Conservation (phyloP, 2,888 invertebrate species). For the Gymnoscelis rufifasciata region DNA sequence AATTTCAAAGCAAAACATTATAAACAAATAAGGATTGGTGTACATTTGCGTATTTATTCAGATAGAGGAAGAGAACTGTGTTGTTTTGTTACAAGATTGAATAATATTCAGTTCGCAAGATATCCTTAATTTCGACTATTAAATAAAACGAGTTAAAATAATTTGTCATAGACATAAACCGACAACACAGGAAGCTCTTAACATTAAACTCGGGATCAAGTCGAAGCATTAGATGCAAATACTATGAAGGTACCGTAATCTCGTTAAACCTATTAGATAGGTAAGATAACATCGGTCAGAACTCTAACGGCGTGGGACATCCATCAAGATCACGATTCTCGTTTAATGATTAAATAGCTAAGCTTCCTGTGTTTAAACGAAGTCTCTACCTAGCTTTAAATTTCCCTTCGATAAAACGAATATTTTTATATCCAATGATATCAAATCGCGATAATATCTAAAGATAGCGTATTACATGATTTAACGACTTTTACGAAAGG, state of each 20-base stretch:
- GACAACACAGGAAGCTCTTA: slow-evolving; percentile 18
- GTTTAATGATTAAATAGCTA: slow-evolving; percentile 35
- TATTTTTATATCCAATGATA: not conserved
- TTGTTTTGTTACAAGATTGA: too few species aligned
- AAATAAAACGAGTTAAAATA: not conserved
- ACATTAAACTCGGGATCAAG: slow-evolving; percentile 32
- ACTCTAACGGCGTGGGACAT: slow-evolving; percentile 60
- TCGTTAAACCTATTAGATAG: slow-evolving; percentile 65
- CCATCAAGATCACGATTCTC: slow-evolving; percentile 56
- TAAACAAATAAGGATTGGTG: too few species aligned
- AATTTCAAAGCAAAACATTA: too few species aligned
- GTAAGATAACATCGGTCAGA: slow-evolving; percentile 56
- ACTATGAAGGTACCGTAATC: slow-evolving; percentile 60
- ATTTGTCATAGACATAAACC: slow-evolving; percentile 8
- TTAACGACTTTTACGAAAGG: slow-evolving; percentile 6
- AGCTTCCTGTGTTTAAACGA: slow-evolving; percentile 35
- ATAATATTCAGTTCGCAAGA: too few species aligned
- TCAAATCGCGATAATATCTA: not conserved
- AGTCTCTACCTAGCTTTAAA: not conserved
- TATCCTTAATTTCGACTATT: not conserved
- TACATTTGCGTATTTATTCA: too few species aligned
- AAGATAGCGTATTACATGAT: not conserved
- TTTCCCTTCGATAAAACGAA: not conserved
- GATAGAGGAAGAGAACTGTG: too few species aligned
- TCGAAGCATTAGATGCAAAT: slow-evolving; percentile 50